A percentile compares a stretch with the other conserved stretches of the same genome.
Evolutionary conservation across 1,140 invertebrate species (phyloP).

Genomic region (Colletes latitarsis): DNA sequence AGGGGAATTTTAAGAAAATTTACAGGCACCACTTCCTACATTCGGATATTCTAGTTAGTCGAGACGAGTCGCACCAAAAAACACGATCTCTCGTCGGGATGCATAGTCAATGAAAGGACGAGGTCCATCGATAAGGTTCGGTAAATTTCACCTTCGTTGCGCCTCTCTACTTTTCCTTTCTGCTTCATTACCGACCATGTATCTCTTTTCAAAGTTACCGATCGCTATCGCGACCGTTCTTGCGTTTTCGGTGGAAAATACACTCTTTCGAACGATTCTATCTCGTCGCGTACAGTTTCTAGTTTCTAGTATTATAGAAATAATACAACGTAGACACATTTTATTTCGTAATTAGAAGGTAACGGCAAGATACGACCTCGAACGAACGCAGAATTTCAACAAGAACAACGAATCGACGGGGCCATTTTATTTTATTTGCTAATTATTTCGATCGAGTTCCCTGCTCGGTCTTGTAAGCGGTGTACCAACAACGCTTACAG

Average conservation of each 20-base stretch:
- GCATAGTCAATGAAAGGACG: conserved; percentile 62
- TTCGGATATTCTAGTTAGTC: conserved; percentile 38
- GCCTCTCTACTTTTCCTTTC: conserved; percentile 40
- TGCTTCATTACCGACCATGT: background rate
- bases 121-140: conserved; percentile 29
- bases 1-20: conserved; percentile 47
- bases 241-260: background rate
- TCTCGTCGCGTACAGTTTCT: too few relatives aligned
- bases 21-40: conserved; percentile 41
- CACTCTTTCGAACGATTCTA: too few relatives aligned
- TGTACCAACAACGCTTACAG: conserved; percentile 54
- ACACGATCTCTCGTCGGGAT: conserved; percentile 38
- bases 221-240: conserved; percentile 8
- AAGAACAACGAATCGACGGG: too few relatives aligned
- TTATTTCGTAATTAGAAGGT: too few relatives aligned
- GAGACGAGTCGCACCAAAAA: background rate
- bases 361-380: too few relatives aligned
- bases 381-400: too few relatives aligned
- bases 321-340: too few relatives aligned
- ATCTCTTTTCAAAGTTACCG: background rate
- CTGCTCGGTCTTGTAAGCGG: too few relatives aligned
- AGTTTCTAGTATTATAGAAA: too few relatives aligned
- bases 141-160: conserved; percentile 13
- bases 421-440: too few relatives aligned
- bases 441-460: too few relatives aligned